Evolutionary conservation across 2,797 vertebrate species (phyloP), one percentile per base, ranked within the genome.

Genomic region (Falco naumanni): DNA sequence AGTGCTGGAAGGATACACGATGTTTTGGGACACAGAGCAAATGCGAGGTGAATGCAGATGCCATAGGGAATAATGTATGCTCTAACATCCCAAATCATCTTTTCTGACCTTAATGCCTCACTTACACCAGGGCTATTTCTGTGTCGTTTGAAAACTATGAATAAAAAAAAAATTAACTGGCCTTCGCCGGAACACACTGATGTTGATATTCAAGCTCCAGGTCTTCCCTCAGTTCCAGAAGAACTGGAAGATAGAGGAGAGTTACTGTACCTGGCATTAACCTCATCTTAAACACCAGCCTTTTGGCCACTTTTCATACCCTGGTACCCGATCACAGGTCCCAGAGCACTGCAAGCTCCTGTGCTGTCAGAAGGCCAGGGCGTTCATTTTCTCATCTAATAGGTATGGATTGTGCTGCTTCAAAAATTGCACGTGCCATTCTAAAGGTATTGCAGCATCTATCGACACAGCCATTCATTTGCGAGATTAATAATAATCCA

Each of bases 141-240:
- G 39, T 1, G 0, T 31, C 31, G 33, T 50, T 71, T 53, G 20
- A 61, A 68, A 70, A 39, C 21, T 10, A 10, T 3, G 11, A 79
- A 48, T 61, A 48, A 45, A 53, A 48, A 48, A 83, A 41, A 19
- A 51, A 11, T 39, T n/a, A 12, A 11, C 53, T 37, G 33, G 45
- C 61, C 20, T 81, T 53, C 60, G 34, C 39, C 59, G 33, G 26
- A 87, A 34, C 16, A 39, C 14, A 8, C 5, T 11, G 69, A 50
- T 16, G 7, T 8, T 45, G 45, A 8, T 3, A 60, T 0, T 9
- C 0, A 0, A 78, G 53, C 39, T 43, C 28, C 1, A 1, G 19
- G 6, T 81, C 64, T 56, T 63, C 15, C 34, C 41, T 72, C 64
- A 6, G 8, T n/a, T 31, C 68, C 51, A 31, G 34, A 33, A 48